These are phyloP conservation scores for Proctacanthus coquilletti DNA, from an alignment of 1,140 invertebrate genomes.

Conservation along the genomic window DNA sequence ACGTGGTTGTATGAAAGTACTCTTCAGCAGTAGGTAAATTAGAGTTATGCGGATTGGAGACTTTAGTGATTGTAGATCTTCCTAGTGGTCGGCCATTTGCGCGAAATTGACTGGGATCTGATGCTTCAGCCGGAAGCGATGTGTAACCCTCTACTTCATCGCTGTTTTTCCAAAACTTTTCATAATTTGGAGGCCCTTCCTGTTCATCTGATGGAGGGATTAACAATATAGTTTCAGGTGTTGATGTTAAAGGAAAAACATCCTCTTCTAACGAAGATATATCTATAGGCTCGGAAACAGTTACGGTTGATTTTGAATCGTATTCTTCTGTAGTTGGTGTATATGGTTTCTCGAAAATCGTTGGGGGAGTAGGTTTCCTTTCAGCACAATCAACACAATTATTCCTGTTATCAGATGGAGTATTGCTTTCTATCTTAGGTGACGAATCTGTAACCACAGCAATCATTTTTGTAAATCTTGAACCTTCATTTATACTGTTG, in stretches of 20 bases:
- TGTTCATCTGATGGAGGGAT: constrained; percentile 27
- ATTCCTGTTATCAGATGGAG: neutral
- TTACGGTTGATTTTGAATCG: too few species aligned
- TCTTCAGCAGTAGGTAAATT: constrained; percentile 24
- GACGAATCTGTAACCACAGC: neutral
- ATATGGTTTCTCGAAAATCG: constrained; percentile 4
- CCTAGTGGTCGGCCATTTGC: constrained; percentile 23
- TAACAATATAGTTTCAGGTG: constrained; percentile 23
- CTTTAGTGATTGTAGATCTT: constrained; percentile 44
- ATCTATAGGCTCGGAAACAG: too few species aligned
- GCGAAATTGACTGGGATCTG: constrained; percentile 2
- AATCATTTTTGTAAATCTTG: too few species aligned
- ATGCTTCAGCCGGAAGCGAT: constrained; percentile 4
- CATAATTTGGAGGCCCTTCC: constrained; percentile 14
- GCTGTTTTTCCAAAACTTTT: neutral
- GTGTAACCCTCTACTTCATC: neutral
- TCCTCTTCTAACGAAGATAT: constrained; percentile 7
- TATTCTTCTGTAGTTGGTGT: constrained; percentile 6
- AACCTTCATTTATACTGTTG: neutral
- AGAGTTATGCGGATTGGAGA: constrained; percentile 32
- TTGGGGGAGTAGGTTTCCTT: neutral
- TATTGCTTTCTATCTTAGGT: neutral
- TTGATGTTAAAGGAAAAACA: constrained; percentile 16
- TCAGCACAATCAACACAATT: neutral
- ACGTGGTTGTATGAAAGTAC: constrained; percentile 20